phyloP scores from a whole-genome alignment of 2,797 vertebrate species.

The Chaetodon trifasciatus region DNA sequence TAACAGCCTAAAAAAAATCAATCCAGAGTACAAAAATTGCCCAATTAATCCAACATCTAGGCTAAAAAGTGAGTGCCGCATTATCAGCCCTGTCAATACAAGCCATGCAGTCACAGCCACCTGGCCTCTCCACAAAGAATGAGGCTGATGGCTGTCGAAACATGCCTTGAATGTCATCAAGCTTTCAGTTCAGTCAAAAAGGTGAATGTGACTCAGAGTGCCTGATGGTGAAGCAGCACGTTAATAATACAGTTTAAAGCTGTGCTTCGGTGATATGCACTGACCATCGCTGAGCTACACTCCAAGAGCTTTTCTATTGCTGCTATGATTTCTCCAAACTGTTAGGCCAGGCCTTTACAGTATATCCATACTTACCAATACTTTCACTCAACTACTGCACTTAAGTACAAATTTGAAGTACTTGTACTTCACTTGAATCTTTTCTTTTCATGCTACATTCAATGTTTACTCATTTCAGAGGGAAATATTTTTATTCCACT shows the following conservation, averaged over 20 bases:
- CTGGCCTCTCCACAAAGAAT: neutral
- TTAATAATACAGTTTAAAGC: neutral
- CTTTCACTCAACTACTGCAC: too few relatives aligned
- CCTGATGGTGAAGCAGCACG: neutral
- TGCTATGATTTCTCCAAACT: neutral
- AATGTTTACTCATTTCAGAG: too few relatives aligned
- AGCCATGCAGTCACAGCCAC: neutral
- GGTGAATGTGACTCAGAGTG: neutral
- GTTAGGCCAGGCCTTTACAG: neutral
- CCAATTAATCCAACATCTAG: neutral
- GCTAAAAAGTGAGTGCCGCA: neutral
- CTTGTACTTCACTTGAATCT: too few relatives aligned
- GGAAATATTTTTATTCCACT: too few relatives aligned
- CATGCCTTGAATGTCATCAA: neutral
- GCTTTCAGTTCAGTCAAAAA: conserved; percentile 13
- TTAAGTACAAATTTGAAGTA: too few relatives aligned
- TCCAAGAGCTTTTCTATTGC: neutral
- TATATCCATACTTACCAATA: neutral
- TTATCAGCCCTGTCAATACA: neutral
- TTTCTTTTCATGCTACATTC: too few relatives aligned
- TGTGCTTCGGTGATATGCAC: neutral
- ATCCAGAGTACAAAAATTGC: neutral
- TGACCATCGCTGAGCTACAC: too few relatives aligned
- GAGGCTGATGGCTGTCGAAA: neutral
- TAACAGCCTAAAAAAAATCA: neutral